Conservation (phyloP, 2,113 vertebrate genomes). For the Chamaetylas fuelleborni region DNA sequence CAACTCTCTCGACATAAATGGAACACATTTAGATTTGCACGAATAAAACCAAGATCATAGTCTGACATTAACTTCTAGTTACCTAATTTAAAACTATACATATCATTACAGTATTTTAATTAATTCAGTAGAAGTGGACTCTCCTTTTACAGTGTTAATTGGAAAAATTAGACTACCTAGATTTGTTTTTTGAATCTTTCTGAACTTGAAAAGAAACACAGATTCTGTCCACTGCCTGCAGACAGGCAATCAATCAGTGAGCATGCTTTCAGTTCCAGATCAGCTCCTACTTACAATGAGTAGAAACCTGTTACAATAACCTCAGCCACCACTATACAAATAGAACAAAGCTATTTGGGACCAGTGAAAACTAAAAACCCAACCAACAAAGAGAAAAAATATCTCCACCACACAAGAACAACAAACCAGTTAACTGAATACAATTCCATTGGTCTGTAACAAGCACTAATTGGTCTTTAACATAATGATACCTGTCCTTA, state of each 20-base stretch:
- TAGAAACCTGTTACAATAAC: constrained; percentile 74
- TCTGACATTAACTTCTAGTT: neutral
- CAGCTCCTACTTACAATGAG: constrained; percentile 68
- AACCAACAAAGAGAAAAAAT: neutral
- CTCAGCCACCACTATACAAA: constrained; percentile 65
- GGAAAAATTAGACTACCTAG: constrained; percentile 68
- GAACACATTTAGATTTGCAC: neutral
- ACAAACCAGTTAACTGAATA: neutral
- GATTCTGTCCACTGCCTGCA: constrained; percentile 68
- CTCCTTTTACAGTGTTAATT: constrained; percentile 43
- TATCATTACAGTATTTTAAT: neutral
- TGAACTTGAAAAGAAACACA: constrained; percentile 72
- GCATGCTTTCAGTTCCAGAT: constrained; percentile 75
- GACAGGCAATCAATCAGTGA: constrained; percentile 79
- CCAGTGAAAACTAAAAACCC: neutral
- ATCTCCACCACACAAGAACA: neutral
- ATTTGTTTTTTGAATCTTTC: constrained; percentile 73
- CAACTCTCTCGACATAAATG: neutral
- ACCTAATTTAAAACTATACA: neutral
- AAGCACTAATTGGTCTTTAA: neutral
- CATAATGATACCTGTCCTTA: neutral
- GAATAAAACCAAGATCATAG: neutral
- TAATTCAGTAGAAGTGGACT: neutral
- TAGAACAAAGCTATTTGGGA: constrained; percentile 43
- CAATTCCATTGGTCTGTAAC: neutral